Percentiles rank a stretch among this genome's conserved stretches.
Evolutionary conservation across 1,140 invertebrate genomes (phyloP).

Genomic region (Hormaphis cornu): DNA sequence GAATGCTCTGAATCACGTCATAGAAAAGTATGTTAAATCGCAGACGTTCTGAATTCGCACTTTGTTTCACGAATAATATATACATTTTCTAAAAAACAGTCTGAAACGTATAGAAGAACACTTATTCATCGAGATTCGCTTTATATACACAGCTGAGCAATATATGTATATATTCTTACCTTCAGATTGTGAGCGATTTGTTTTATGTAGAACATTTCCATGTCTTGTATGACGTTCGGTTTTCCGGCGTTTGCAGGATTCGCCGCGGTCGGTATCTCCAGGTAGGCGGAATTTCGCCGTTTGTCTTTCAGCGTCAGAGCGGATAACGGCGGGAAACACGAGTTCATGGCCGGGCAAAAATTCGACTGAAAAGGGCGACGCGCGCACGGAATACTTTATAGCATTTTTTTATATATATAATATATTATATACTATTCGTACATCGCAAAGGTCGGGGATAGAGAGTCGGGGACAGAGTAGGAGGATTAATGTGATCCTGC

Average conservation of each 20-base stretch:
- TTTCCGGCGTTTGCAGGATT: slow-evolving; percentile 37
- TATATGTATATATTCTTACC: too few relatives aligned
- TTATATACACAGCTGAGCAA: too few relatives aligned
- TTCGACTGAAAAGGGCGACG: neutral
- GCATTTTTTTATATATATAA: neutral
- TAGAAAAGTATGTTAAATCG: too few relatives aligned
- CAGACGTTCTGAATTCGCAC: too few relatives aligned
- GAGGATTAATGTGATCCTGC: neutral
- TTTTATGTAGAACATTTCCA: slow-evolving; percentile 51
- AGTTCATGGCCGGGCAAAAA: slow-evolving; percentile 42
- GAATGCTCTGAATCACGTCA: too few relatives aligned
- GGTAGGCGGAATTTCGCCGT: slow-evolving; percentile 6
- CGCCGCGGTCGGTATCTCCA: slow-evolving; percentile 11
- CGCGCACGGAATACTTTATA: neutral
- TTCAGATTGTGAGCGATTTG: slow-evolving; percentile 51
- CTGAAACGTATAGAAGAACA: too few relatives aligned
- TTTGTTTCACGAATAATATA: too few relatives aligned
- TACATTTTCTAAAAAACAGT: too few relatives aligned
- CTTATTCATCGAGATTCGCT: neutral
- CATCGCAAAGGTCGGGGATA: too few relatives aligned
- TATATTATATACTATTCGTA: too few relatives aligned
- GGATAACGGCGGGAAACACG: slow-evolving; percentile 46
- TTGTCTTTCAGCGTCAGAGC: slow-evolving; percentile 43
- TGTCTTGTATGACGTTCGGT: slow-evolving; percentile 48
- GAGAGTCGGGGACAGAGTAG: too few relatives aligned